Conservation (phyloP, 2,797 vertebrate genomes). For the Eulemur albifrons region DNA sequence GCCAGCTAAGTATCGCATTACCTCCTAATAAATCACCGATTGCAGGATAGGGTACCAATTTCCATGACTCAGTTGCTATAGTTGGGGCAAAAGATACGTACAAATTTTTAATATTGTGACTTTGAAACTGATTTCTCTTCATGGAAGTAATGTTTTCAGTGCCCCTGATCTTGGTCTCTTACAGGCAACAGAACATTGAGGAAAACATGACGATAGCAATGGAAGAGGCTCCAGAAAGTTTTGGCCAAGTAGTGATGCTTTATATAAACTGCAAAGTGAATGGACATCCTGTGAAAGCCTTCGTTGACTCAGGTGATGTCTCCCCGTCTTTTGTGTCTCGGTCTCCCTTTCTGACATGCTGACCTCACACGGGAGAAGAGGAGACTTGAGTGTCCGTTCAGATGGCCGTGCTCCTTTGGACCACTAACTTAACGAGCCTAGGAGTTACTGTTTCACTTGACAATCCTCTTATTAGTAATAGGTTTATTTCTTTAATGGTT, state of each 20-base stretch:
- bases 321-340: background rate
- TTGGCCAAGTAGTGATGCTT: constrained; percentile 99
- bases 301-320: constrained; percentile 96
- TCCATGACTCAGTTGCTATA: background rate
- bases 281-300: constrained; percentile 98
- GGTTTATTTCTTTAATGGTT: background rate
- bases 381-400: background rate
- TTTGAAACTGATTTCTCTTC: background rate
- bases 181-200: constrained; percentile 98
- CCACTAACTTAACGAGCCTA: background rate
- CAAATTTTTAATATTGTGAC: background rate
- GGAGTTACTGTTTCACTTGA: background rate
- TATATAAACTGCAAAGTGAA: constrained; percentile 99
- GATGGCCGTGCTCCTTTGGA: background rate
- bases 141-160: constrained; percentile 27
- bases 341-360: background rate
- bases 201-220: constrained; percentile 99
- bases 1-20: background rate
- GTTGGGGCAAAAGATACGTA: background rate
- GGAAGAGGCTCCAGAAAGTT: constrained; percentile 99
- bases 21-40: background rate
- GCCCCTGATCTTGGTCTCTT: constrained; percentile 62
- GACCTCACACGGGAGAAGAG: background rate
- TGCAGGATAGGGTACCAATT: background rate
- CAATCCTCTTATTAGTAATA: background rate